These are phyloP conservation scores for Sclerodermus sp. DNA, from an alignment of 2,888 invertebrate genomes.

Conservation along the genomic window DNA sequence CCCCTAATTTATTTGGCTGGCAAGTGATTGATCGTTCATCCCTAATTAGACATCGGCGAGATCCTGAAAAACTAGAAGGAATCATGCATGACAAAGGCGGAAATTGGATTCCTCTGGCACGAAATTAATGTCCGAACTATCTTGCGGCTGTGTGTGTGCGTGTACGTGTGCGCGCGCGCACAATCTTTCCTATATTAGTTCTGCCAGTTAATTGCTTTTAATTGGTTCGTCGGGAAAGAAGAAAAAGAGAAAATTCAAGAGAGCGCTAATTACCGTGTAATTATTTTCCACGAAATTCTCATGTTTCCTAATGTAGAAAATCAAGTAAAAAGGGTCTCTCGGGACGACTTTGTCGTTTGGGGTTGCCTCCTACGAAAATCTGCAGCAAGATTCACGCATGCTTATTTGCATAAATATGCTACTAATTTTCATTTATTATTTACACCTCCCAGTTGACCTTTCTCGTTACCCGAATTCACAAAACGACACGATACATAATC, in stretches of 20 bases:
- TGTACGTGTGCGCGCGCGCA: neutral
- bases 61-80: constrained; percentile 42
- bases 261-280: too few relatives aligned
- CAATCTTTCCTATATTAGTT: neutral
- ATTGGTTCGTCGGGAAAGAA: neutral
- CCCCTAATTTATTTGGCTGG: too few relatives aligned
- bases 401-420: constrained; percentile 17
- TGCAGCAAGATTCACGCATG: neutral
- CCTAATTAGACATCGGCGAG: constrained; percentile 33
- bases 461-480: neutral
- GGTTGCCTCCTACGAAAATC: too few relatives aligned
- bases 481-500: too few relatives aligned
- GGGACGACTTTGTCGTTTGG: too few relatives aligned
- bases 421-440: constrained; percentile 18
- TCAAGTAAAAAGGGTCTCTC: too few relatives aligned
- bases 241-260: neutral
- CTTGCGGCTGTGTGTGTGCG: neutral
- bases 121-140: neutral
- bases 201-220: neutral
- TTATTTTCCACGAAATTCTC: too few relatives aligned
- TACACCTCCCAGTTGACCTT: constrained; percentile 12
- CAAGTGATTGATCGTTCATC: constrained; percentile 35
- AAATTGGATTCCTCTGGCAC: constrained; percentile 31
- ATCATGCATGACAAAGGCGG: constrained; percentile 45
- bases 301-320: too few relatives aligned